Base-by-base conservation (phyloP, 1,140 invertebrate species). In the Tetragonula clypearis region DNA sequence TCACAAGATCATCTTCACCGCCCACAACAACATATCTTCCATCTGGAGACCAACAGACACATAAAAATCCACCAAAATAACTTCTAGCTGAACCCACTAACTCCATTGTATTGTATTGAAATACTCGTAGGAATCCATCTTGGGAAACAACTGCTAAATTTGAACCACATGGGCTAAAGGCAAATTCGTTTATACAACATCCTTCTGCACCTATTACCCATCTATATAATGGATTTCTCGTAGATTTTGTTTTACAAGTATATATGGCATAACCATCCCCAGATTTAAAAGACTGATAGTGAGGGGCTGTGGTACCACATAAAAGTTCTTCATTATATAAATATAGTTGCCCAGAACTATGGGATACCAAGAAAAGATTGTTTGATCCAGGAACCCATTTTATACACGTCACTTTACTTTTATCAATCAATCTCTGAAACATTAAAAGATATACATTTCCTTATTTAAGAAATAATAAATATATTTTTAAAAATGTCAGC, bases 11-110 rank as follows among this genome's bases (percentile, higher is more conserved):
- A 95, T 99, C 99, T 95, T 99, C 99, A 41, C 99, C 99, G 9
- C 99, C 99, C 3, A 98, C 98, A 4, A 99, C 99, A 65, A 99
- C 97, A 92, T 99, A 99, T 92, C 97, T 97, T 15, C 98, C 97
- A 95, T 99, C 99, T 0, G 99, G 99, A 26, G 98, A 99, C 99
- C 99, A 99, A 92, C 98, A 98, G 23, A 99, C 98, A 94, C 99
- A 99, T 23, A 98, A 93, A 91, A 98, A 97, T 49, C 99, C 99
- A 77, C 99, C 99, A 95, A 99, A 99, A 94, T 99, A 99, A 90
- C 98, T 99, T 89, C 98, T 96, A 85, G 97, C 98, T 74, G 97
- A 96, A 1, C 98, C 98, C 58, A 99, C 95, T 72, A 99, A 95
- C 93, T 99, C 99, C 98, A 99, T 99, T 26, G 97, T 98, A 92